These are phyloP conservation scores for Sinocyclocheilus grahami DNA, from an alignment of 2,113 vertebrate species.

Conservation along the genomic window DNA sequence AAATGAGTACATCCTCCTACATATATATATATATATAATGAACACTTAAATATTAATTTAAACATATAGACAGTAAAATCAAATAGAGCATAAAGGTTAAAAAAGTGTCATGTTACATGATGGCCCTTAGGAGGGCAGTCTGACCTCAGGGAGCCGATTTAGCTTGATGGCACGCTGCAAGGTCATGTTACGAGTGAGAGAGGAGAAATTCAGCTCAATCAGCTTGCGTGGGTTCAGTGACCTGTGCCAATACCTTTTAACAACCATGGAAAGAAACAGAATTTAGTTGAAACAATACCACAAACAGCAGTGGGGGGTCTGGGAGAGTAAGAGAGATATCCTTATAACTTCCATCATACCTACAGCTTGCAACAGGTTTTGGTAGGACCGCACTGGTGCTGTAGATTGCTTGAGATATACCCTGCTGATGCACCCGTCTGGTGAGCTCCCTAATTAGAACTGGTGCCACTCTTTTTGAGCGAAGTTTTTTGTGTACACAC, in stretches of 20 bases:
- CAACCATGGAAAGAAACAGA: constrained; percentile 50
- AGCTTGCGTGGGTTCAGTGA: constrained; percentile 91
- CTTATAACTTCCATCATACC: constrained; percentile 69
- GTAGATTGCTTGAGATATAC: constrained; percentile 90
- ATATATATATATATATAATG: no score
- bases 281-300: background rate
- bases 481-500: constrained; percentile 96
- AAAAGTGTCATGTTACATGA: background rate
- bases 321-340: background rate
- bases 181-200: constrained; percentile 86
- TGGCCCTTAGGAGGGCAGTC: constrained; percentile 62
- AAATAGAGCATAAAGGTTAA: no score
- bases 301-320: background rate
- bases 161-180: constrained; percentile 91
- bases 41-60: no score
- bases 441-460: constrained; percentile 94
- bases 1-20: no score
- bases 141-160: constrained; percentile 89
- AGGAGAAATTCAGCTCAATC: constrained; percentile 89
- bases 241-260: constrained; percentile 88
- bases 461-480: constrained; percentile 90
- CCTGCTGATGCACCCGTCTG: constrained; percentile 86
- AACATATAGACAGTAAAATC: no score
- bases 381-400: constrained; percentile 86
- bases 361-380: constrained; percentile 89